These are phyloP conservation scores for Poeciliopsis retropinna DNA, from an alignment of 2,113 vertebrate species.

Conservation along the genomic window DNA sequence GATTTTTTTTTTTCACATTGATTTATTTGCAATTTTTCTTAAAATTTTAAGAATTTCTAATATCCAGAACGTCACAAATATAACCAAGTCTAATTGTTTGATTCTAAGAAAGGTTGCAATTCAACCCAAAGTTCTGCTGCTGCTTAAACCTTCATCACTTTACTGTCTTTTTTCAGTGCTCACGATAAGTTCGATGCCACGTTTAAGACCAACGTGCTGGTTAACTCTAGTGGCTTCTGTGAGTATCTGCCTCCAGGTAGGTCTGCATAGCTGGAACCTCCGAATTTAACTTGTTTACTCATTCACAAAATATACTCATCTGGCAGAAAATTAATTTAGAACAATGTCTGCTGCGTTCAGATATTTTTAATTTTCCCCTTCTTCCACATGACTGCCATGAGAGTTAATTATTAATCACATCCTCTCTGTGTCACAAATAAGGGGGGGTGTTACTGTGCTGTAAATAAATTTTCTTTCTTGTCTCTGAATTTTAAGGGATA, in stretches of 20 bases:
- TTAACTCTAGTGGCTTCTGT: conserved; percentile 86
- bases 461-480: neutral
- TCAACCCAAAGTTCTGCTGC: neutral
- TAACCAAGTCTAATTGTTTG: too few relatives aligned
- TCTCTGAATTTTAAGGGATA: conserved; percentile 72
- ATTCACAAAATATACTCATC: neutral
- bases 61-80: too few relatives aligned
- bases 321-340: conserved; percentile 6
- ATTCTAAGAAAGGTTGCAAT: neutral
- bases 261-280: conserved; percentile 20
- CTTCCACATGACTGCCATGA: conserved; percentile 19
- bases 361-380: conserved; percentile 2
- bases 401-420: neutral
- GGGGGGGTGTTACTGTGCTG: neutral
- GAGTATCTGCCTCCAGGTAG: conserved; percentile 85
- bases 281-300: neutral
- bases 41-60: too few relatives aligned
- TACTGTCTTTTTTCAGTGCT: conserved; percentile 65
- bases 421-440: neutral
- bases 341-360: conserved; percentile 7
- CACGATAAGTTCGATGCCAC: conserved; percentile 85
- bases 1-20: neutral
- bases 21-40: neutral
- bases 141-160: conserved; percentile 11
- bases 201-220: conserved; percentile 83